phyloP scores from a whole-genome alignment of 1,140 invertebrate species.

The Bemisia tabaci region DNA sequence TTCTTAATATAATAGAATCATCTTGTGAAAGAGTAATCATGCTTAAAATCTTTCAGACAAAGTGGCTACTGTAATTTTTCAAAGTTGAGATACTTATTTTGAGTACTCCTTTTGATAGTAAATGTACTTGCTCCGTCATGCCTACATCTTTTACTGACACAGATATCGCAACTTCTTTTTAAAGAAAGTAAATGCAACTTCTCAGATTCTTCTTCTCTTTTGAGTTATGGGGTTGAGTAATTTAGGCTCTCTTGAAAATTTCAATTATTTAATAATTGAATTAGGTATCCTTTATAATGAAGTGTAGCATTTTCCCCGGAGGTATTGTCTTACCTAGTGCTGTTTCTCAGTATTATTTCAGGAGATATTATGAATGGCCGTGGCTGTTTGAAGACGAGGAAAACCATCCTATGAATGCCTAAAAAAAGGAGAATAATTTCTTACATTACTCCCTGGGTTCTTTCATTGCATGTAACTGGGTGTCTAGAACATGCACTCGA shows the following conservation, averaged over 20 bases:
- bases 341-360: neutral
- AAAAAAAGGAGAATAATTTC: neutral
- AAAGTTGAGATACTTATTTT: too few species aligned
- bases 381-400: neutral
- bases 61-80: neutral
- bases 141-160: neutral
- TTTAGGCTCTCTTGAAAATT: neutral
- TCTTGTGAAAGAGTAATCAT: neutral
- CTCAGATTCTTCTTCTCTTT: too few species aligned
- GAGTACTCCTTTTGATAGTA: too few species aligned
- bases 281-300: too few species aligned
- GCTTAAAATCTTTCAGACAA: neutral
- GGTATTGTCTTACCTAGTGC: neutral
- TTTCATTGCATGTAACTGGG: too few species aligned
- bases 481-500: neutral
- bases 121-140: too few species aligned
- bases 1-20: neutral
- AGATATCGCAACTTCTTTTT: neutral
- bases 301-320: too few species aligned
- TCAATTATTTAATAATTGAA: neutral
- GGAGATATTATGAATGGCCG: neutral
- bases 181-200: neutral
- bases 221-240: too few species aligned
- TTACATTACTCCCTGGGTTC: too few species aligned
- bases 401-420: neutral